These are phyloP conservation scores for Anguilla japonica DNA, from an alignment of 2,113 vertebrate genomes.

Conservation along the genomic window DNA sequence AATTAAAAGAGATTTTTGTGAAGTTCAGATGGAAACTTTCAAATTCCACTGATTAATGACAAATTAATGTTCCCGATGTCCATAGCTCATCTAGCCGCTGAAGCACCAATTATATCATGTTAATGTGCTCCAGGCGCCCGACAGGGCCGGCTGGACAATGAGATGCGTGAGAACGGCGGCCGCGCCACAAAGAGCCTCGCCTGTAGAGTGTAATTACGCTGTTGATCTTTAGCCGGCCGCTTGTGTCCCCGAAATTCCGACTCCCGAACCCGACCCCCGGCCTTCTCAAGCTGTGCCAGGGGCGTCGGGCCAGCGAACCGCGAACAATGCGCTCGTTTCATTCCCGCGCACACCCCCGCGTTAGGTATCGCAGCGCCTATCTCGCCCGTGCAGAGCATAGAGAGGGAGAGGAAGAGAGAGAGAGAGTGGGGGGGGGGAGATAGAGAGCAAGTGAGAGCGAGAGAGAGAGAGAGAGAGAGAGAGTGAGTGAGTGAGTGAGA, in stretches of 20 bases:
- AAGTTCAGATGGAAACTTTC: background rate
- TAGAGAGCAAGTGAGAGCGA: too few species aligned
- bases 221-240: constrained; percentile 22
- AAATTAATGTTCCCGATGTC: background rate
- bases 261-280: constrained; percentile 10
- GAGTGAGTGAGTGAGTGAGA: too few species aligned
- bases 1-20: background rate
- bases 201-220: background rate
- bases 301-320: constrained; percentile 34
- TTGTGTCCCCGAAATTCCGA: constrained; percentile 26
- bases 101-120: constrained; percentile 27
- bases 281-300: constrained; percentile 21
- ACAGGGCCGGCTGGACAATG: background rate
- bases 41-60: background rate
- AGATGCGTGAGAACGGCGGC: background rate
- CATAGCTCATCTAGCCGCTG: background rate
- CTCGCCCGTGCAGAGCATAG: constrained; percentile 36
- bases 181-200: background rate
- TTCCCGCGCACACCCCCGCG: constrained; percentile 7
- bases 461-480: too few species aligned
- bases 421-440: background rate
- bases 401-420: too few species aligned
- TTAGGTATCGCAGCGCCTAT: constrained; percentile 21
- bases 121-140: constrained; percentile 20
- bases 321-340: constrained; percentile 34